phyloP scores from a whole-genome alignment of 2,888 invertebrate species.

The Brenthis daphne region DNA sequence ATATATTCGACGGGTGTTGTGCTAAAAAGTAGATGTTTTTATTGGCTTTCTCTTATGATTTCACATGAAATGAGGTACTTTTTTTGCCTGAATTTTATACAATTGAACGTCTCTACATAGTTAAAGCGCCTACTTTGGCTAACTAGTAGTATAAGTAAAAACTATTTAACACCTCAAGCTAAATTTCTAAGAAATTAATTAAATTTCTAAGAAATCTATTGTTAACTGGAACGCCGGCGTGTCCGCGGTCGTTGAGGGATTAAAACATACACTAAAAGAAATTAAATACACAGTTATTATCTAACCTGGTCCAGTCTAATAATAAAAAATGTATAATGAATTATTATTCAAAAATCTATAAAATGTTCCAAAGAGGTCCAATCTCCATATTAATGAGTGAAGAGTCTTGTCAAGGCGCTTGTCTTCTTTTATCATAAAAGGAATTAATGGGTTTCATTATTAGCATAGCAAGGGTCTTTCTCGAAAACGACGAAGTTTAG shows the following conservation, averaged over 20 bases:
- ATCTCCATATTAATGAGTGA: conserved; percentile 36
- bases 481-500: conserved; percentile 11
- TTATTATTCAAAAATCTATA: conserved; percentile 9
- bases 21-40: not conserved
- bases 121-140: too few relatives aligned
- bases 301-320: too few relatives aligned
- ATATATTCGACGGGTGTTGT: conserved; percentile 23
- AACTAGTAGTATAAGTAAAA: too few relatives aligned
- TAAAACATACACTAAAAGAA: too few relatives aligned
- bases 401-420: conserved; percentile 29
- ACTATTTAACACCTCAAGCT: too few relatives aligned
- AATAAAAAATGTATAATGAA: not conserved
- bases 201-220: too few relatives aligned
- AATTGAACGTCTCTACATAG: too few relatives aligned
- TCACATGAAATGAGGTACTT: not conserved
- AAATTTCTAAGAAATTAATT: too few relatives aligned
- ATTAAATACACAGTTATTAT: too few relatives aligned
- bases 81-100: not conserved
- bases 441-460: conserved; percentile 33
- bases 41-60: not conserved
- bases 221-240: too few relatives aligned
- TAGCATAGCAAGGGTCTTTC: conserved; percentile 33
- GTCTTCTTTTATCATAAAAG: conserved; percentile 28
- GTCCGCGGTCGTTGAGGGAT: too few relatives aligned
- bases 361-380: conserved; percentile 14